Base-by-base conservation (phyloP, 2,113 vertebrate genomes). In the Hemichromis elongatus region DNA sequence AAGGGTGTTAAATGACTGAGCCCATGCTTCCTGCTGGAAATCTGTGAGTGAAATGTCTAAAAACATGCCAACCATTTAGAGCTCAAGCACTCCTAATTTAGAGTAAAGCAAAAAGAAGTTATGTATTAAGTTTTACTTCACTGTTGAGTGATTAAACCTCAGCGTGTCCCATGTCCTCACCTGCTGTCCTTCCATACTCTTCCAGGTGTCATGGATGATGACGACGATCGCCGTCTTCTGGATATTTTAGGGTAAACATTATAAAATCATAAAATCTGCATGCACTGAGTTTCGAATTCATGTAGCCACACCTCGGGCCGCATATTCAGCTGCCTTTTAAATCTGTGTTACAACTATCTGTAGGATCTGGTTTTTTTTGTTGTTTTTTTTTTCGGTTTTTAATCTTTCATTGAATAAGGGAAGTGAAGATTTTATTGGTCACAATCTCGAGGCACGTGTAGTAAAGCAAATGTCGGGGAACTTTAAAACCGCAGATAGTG, bases 161-260 rank as follows among this genome's bases (percentile, higher is more conserved):
- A 75, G 26, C 3, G 10, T 52, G 70, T 78, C 33, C 56, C 50
- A 45, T 73, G 13, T 9, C 40, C 12, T 87, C 53, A 80, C 10
- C 3, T 88, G 35, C 40, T 61, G 10, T 88, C 50, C 37, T 57
- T 80, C 26, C 81, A 18, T 89, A 94, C 80, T 86, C 86, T 78
- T 94, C 9, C 92, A 99, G 99, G 97, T 99, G 98, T 98, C 97
- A 99, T 99, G 99, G 99, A 99, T 96, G 99, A 99, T 99, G 99
- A 98, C 55, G 98, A 99, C 88, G 98, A 99, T 94, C 98, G 98
- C 95, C 98, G 96, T 97, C 98, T 99, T 97, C 98, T 99, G 96
- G 99, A 99, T 97, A 97, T 99, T 96, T 99, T 99, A 95, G 98
- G 99, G 99, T 99, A 97, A 98, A 63, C 3, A 1, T 66, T 66